Evolutionary conservation across 2,113 vertebrate genomes (phyloP).

Genomic region (Brachyhypopomus gauderio): DNA sequence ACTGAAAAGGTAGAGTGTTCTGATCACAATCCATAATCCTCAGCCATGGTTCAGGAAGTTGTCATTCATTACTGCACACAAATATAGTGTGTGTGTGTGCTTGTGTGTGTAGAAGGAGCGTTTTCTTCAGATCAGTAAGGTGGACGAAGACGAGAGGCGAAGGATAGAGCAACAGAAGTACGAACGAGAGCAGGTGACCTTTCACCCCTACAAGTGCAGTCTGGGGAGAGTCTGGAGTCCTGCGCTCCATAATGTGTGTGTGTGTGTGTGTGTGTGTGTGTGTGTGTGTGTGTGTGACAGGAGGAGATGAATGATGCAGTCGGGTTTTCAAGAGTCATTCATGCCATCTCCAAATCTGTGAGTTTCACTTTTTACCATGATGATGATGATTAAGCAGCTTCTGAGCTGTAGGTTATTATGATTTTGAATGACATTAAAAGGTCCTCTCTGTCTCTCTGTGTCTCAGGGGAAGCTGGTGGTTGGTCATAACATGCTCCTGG

Average conservation of each 20-base stretch:
- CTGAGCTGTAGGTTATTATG: not conserved
- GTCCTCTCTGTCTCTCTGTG: not conserved
- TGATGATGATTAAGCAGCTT: no score
- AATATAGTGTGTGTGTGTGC: no score
- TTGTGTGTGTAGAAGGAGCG: constrained; percentile 84
- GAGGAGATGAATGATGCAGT: constrained; percentile 94
- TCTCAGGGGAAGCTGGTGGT: constrained; percentile 90
- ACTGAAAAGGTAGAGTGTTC: constrained; percentile 86
- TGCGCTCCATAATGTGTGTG: not conserved
- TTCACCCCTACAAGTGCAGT: not conserved
- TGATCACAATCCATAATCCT: no score
- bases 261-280: no score
- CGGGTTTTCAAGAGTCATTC: constrained; percentile 93
- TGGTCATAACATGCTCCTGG: constrained; percentile 96
- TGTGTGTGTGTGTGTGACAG: constrained; percentile 66
- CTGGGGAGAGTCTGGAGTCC: not conserved
- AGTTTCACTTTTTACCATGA: constrained; percentile 61
- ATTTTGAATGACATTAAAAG: no score
- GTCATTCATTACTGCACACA: no score
- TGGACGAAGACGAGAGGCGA: constrained; percentile 92
- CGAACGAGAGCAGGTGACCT: constrained; percentile 86
- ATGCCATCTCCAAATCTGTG: constrained; percentile 94
- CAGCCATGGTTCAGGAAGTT: no score
- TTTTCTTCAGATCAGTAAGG: constrained; percentile 91
- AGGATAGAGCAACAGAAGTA: constrained; percentile 88